A percentile compares a stretch with the other conserved stretches of the same genome.
Conservation (phyloP, 2,113 vertebrate genomes). For the Heterochromis multidens region DNA sequence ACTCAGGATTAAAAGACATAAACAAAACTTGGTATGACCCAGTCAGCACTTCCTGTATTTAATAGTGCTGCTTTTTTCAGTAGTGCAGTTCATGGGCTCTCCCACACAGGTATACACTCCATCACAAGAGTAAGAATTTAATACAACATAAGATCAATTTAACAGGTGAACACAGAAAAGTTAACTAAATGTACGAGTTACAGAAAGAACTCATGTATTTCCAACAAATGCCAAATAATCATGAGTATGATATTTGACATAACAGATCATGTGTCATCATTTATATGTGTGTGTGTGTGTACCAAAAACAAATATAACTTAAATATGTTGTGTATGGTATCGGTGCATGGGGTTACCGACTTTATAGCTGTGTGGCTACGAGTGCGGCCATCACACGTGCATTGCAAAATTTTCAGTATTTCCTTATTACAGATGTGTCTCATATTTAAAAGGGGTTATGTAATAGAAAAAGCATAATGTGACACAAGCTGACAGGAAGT, state of each 20-base stretch:
- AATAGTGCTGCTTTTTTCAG: not conserved
- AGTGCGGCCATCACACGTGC: not conserved
- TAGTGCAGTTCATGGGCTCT: not conserved
- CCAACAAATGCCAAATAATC: not conserved
- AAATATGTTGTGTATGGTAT: not conserved
- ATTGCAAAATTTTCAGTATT: not conserved
- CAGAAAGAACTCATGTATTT: not conserved
- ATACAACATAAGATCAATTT: not conserved
- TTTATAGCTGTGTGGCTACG: not conserved
- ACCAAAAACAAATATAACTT: not conserved
- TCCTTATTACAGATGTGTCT: not conserved
- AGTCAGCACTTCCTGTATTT: not conserved
- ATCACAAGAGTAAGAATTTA: not conserved
- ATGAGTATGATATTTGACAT: not conserved
- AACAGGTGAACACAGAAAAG: not conserved
- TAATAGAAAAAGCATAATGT: slow-evolving; percentile 9
- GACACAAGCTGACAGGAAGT: slow-evolving; percentile 23
- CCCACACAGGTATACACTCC: not conserved
- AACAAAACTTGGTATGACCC: not conserved
- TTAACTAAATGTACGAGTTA: not conserved
- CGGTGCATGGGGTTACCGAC: not conserved
- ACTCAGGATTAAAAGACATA: not conserved
- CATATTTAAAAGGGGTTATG: not conserved
- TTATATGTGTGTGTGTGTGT: not conserved
- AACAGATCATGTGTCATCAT: not conserved